Base-by-base conservation (phyloP, 2,113 vertebrate genomes). In the Gracilinanus agilis region DNA sequence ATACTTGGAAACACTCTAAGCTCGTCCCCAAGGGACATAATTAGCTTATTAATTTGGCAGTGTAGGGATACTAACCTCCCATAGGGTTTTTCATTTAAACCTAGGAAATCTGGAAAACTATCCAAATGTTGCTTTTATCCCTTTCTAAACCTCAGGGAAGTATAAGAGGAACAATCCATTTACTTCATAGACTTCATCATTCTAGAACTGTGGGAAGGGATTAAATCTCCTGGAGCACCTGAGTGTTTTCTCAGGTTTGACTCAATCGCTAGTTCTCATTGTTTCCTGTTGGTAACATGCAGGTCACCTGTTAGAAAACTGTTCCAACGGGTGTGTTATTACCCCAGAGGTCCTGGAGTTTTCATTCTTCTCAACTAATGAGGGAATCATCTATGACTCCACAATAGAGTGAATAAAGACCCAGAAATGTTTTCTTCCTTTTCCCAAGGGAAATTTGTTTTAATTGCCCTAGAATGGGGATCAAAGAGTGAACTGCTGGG, bases 371-470 rank as follows among this genome's bases (percentile, higher is more conserved):
- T 90, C 92, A 49, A 91, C 83, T 92, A 96, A 96, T 92, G n/a
- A 75, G 94, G 92, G 91, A 94, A 94, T 96, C 96, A 92, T 91
- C 54, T 67, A 7, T 94, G 93, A 96, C 83, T 92, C 34, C 13
- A 53, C 10, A 24, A 53, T 44, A 67, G 56, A 96, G 4, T 93
- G 27, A 95, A 88, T 83, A 91, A 95, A 58, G 61, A 90, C 49
- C 55, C 90, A 90, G 55, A 94, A 61, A 1, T 25, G 11, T 55
- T 53, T 94, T 89, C 56, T 94, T 93, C 54, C 92, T 93, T 88
- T 92, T 56, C 19, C 40, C 13, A 61, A 91, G 34, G 27, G 29
- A 53, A 40, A 94, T 90, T 9, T 53, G 24, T 49, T 90, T 90
- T 19, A 90, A 90, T 90, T 90, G 44, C 10, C 67, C 67, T 44